Conservation (phyloP, 2,888 invertebrate genomes). For the Oxyteleia sp. region DNA sequence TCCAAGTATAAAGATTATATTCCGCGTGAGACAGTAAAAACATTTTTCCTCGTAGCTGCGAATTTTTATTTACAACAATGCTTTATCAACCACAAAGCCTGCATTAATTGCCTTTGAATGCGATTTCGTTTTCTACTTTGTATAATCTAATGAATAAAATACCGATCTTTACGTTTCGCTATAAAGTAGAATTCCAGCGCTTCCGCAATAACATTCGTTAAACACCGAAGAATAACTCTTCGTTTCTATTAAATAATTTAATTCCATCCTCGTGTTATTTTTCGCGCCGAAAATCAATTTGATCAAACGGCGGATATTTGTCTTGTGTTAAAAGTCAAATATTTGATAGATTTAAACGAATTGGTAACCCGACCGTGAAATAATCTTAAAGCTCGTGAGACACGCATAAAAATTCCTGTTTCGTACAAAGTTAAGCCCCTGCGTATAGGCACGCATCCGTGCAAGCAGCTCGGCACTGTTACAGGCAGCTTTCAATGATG, state of each 20-base stretch:
- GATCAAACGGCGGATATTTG: no score
- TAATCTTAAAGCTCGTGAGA: constrained; percentile 30
- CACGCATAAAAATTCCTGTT: constrained; percentile 57
- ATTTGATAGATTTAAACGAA: no score
- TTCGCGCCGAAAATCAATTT: no score
- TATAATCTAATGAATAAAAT: no score
- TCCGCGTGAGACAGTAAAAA: constrained; percentile 22
- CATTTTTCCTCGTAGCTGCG: constrained; percentile 5
- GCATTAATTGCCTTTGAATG: not conserved
- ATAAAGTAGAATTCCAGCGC: no score
- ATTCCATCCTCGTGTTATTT: no score
- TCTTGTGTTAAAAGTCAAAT: not conserved
- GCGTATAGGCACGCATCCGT: constrained; percentile 32
- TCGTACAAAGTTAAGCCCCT: constrained; percentile 44
- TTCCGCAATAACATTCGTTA: no score
- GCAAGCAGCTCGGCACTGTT: constrained; percentile 38
- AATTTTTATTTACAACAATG: not conserved
- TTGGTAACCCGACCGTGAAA: constrained; percentile 29
- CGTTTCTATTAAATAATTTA: no score
- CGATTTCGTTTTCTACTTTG: not conserved
- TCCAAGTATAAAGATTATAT: constrained; percentile 17
- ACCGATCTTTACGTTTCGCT: no score
- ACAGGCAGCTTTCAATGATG: constrained; percentile 64
- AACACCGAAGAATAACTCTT: no score
- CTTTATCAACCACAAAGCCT: not conserved